A percentile compares a stretch with the other conserved stretches of the same genome.
These are phyloP conservation scores for Caprella mutica DNA, from an alignment of 2,888 invertebrate species.

Conservation along the genomic window DNA sequence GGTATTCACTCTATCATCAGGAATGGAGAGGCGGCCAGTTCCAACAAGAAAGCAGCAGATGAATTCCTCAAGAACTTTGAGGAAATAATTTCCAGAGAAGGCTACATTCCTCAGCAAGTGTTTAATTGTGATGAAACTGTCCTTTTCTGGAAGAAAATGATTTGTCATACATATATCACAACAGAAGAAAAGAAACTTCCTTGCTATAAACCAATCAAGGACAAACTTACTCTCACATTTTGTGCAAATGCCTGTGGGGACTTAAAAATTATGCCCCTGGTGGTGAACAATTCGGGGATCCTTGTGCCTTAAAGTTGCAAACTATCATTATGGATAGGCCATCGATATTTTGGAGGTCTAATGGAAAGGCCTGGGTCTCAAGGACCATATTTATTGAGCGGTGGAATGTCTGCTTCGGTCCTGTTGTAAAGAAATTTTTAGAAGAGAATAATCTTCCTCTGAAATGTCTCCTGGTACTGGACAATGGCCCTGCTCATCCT, in stretches of 20 bases:
- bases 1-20: not conserved
- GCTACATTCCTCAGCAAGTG: conserved; percentile 3
- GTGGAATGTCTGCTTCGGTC: conserved; percentile 34
- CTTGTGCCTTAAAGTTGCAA: conserved; percentile 16
- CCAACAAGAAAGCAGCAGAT: conserved; percentile 31
- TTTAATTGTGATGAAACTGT: conserved; percentile 13
- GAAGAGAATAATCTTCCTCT: conserved; percentile 36
- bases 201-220: conserved; percentile 19
- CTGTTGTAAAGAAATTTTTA: conserved; percentile 37
- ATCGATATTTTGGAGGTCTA: conserved; percentile 15
- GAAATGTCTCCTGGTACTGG: conserved; percentile 37
- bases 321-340: conserved; percentile 7
- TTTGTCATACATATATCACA: conserved; percentile 11
- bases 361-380: conserved; percentile 16
- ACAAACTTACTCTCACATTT: conserved; percentile 12
- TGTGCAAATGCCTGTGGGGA: conserved; percentile 17
- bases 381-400: conserved; percentile 8
- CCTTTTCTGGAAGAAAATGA: conserved; percentile 14
- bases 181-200: conserved; percentile 15
- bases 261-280: conserved; percentile 16
- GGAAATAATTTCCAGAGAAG: not conserved
- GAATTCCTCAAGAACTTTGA: not conserved
- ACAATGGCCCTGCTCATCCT: conserved; percentile 35
- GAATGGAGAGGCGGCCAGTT: conserved; percentile 2
- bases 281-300: conserved; percentile 12